These are phyloP conservation scores for Amazona guildingii DNA, from an alignment of 2,113 vertebrate species.

Conservation along the genomic window DNA sequence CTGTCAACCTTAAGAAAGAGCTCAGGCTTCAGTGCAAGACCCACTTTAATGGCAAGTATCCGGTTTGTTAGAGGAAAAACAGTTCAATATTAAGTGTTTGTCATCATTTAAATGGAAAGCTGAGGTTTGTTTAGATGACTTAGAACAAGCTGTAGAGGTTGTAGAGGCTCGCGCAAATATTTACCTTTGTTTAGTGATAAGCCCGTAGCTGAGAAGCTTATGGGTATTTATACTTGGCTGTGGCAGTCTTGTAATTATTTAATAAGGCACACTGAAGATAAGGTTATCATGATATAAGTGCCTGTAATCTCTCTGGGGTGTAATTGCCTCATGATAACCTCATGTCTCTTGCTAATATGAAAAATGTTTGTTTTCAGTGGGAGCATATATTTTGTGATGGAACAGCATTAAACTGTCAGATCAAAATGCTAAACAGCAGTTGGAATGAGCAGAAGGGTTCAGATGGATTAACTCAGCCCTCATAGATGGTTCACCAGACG, in stretches of 20 bases:
- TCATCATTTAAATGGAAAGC: not conserved
- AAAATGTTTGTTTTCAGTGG: conserved; percentile 64
- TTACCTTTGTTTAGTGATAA: conserved; percentile 41
- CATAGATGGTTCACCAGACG: not conserved
- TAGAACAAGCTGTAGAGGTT: not conserved
- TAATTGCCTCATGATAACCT: conserved; percentile 66
- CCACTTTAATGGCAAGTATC: not conserved
- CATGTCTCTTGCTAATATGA: conserved; percentile 53
- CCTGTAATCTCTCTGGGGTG: conserved; percentile 53
- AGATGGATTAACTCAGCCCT: conserved; percentile 54
- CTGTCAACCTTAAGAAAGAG: not conserved
- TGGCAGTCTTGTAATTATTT: conserved; percentile 51
- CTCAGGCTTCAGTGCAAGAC: not conserved
- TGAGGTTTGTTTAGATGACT: conserved; percentile 9
- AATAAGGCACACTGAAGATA: conserved; percentile 56
- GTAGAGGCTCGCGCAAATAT: conserved; percentile 1
- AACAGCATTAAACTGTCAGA: conserved; percentile 64
- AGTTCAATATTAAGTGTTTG: not conserved
- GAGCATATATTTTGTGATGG: conserved; percentile 61
- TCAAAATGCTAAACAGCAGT: conserved; percentile 58
- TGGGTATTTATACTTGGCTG: conserved; percentile 34
- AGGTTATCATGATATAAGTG: conserved; percentile 64
- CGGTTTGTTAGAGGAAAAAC: not conserved
- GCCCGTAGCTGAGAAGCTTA: not conserved
- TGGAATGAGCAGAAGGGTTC: conserved; percentile 49